phyloP scores from a whole-genome alignment of 1,140 invertebrate species.

The Nomia melanderi region DNA sequence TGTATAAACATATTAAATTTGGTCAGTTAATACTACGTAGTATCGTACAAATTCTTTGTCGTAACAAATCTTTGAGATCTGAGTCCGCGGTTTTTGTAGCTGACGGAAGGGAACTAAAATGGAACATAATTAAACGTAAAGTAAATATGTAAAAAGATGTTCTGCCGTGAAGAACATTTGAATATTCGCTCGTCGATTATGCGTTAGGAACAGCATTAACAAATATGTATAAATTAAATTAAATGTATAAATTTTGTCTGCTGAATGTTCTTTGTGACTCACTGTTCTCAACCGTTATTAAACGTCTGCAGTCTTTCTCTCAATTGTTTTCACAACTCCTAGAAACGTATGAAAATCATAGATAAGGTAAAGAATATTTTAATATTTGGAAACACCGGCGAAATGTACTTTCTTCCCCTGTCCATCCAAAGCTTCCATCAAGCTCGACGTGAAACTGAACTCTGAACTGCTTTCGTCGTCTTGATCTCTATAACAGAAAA shows the following conservation, averaged over 20 bases:
- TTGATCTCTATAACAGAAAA: constrained; percentile 66
- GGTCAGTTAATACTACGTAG: constrained; percentile 34
- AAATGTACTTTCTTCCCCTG: constrained; percentile 77
- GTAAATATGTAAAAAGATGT: constrained; percentile 6
- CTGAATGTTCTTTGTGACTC: background rate
- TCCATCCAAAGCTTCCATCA: constrained; percentile 77
- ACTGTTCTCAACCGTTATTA: background rate
- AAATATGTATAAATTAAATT: constrained; percentile 42
- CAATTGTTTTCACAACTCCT: background rate
- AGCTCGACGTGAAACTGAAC: constrained; percentile 80
- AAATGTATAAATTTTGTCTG: background rate
- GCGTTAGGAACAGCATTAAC: background rate
- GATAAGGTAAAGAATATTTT: constrained; percentile 24
- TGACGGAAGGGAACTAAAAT: background rate
- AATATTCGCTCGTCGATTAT: background rate
- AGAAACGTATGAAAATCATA: constrained; percentile 6
- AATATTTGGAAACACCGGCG: constrained; percentile 66
- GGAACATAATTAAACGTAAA: constrained; percentile 22
- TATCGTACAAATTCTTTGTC: constrained; percentile 1
- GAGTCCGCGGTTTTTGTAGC: background rate
- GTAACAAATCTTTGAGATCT: constrained; percentile 25
- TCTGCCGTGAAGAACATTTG: background rate
- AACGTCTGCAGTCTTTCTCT: constrained; percentile 25
- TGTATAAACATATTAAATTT: constrained; percentile 37
- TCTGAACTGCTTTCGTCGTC: constrained; percentile 78